Evolutionary conservation across 1,140 invertebrate species (phyloP), one percentile per base, ranked within the genome.

Genomic region (Camponotus pennsylvanicus): DNA sequence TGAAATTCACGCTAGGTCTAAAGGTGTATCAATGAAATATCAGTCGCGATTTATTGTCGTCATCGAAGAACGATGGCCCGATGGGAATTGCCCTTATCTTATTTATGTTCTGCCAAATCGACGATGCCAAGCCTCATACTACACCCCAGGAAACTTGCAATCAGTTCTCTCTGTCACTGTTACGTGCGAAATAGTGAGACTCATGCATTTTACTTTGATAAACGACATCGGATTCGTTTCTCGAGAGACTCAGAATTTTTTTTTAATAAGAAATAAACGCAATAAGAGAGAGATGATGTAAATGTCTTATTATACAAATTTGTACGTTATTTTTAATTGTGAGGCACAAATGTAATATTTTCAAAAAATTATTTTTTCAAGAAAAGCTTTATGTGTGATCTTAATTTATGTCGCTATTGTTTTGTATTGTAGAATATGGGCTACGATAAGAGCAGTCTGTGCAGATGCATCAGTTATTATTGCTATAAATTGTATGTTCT

Each of bases 71-170:
- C 15, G 11, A 34, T 32, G 3, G n/a, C 40, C n/a, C 45, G 3
- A 42, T 32, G 27, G 11, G 5, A 7, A 8, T 9, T 55, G 15
- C 2, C 15, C 2, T 77, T 77, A 76, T 55, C 37, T 64, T 34
- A 55, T 8, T 64, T 34, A 55, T 8, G n/a, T 79, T 57, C 9
- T 88, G 52, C 49, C 70, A 78, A 88, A 87, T 84, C 49, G 49
- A 13, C 34, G 57, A 2, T 34, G 34, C n/a, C 15, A 32, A 49
- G 57, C 57, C 40, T 69, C 11, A 45, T 69, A 45, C 9, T 9
- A 21, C 40, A 40, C 3, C 18, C 21, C 55, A 61, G 21, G 7
- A 75, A 37, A 32, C 13, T 61, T n/a, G 57, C 59, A 49, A 87
- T 86, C 66, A 37, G 52, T 45, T 67, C 9, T 15, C 18, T 67